Percentiles rank a stretch among this genome's conserved stretches.
Conservation (phyloP, 2,113 vertebrate genomes). For the Ceyx cyanopectus region DNA sequence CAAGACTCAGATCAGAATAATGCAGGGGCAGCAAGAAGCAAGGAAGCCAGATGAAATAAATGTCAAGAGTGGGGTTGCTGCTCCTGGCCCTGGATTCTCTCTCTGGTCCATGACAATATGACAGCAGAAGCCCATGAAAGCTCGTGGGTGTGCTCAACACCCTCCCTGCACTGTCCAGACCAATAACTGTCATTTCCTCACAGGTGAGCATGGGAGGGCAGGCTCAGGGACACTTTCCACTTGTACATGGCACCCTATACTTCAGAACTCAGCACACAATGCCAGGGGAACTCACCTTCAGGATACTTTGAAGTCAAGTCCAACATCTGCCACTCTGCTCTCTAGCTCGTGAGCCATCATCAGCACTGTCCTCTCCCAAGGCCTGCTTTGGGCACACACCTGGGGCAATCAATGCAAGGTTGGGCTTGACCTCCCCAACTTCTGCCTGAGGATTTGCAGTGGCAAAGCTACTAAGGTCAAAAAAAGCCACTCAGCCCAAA, state of each 20-base stretch:
- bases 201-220: not conserved
- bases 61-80: not conserved
- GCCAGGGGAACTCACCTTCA: not conserved
- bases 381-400: not conserved
- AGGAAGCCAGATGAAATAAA: conserved; percentile 2
- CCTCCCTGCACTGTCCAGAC: not conserved
- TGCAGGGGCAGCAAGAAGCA: not conserved
- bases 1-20: not conserved
- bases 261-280: fast-evolving
- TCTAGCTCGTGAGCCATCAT: not conserved
- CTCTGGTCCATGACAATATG: fast-evolving
- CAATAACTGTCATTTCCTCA: not conserved
- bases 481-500: not conserved
- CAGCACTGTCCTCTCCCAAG: not conserved
- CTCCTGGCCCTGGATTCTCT: not conserved
- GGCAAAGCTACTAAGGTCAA: not conserved
- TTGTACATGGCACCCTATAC: not conserved
- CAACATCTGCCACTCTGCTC: not conserved
- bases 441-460: not conserved
- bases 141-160: not conserved
- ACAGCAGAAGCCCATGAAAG: not conserved
- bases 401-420: not conserved
- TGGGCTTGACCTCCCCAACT: not conserved
- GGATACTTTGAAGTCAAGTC: not conserved
- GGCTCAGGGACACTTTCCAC: not conserved